Evolutionary conservation across 2,797 vertebrate species (phyloP), one percentile per base, ranked within the genome.

Genomic region (Gymnopithys bicolor): DNA sequence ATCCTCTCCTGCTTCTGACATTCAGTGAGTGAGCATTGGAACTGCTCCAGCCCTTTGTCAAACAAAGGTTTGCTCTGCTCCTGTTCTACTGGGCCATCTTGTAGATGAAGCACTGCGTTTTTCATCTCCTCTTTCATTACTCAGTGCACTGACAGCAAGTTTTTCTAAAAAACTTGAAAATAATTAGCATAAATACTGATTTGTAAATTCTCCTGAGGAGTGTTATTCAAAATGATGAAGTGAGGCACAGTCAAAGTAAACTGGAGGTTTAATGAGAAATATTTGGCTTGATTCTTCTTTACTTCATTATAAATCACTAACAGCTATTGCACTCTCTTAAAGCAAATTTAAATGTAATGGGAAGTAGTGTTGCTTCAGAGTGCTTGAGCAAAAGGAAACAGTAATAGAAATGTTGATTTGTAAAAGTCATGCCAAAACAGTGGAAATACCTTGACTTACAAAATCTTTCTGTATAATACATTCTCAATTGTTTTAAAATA

Each of bases 401-500:
- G 55, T 53, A 23, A 12, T 48, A 33, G 32, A 75, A 80, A 73
- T 30, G 25, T 19, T 66, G 32, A 76, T 67, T 73, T 78, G 53
- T 80, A 68, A 33, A 16, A 27, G 18, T 69, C 21, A 25, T 30
- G 27, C 23, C 62, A 55, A 74, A 80, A 55, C 13, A 64, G 1
- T 33, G 27, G 60, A 62, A 69, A 71, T 59, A 58, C 10, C 45
- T 77, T 33, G n/a, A 53, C 41, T 90, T 87, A 89, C 45, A 92
- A 95, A 95, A 82, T 87, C 53, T 91, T 88, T 71, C 81, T 84
- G 58, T 93, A 74, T 89, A 93, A 95, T 91, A 69, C 67, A 84
- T 73, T 95, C 91, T 81, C 58, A 77, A 91, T 95, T 95, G 86
- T 95, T 96, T 96, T 85, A 94, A 93, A 94, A 97, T 91, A 73